Percentiles rank a stretch among this genome's conserved stretches.
phyloP scores from a whole-genome alignment of 2,113 vertebrate genomes.

The Amblyopsis rosae region DNA sequence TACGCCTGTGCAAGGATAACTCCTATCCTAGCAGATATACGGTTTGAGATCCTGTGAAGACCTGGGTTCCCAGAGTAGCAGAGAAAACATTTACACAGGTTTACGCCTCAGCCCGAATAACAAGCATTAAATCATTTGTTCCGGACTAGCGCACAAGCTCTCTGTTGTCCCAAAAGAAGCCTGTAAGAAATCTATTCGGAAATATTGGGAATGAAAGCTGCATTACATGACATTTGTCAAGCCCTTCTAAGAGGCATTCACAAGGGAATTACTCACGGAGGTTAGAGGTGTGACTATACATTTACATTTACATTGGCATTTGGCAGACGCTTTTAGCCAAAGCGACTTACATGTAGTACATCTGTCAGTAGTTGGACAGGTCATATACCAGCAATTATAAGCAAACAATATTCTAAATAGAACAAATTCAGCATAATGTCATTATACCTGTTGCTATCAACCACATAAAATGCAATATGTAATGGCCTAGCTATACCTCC shows the following conservation, averaged over 20 bases:
- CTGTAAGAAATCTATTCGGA: conserved; percentile 21
- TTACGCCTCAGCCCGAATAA: conserved; percentile 47
- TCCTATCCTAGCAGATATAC: conserved; percentile 65
- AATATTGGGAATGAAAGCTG: not conserved
- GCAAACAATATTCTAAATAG: too few relatives aligned
- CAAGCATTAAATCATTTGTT: conserved; percentile 38
- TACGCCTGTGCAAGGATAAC: conserved; percentile 55
- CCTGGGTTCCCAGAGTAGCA: conserved; percentile 37
- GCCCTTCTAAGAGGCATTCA: not conserved
- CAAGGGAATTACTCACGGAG: not conserved
- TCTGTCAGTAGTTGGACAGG: too few relatives aligned
- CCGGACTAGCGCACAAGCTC: conserved; percentile 6
- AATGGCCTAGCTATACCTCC: too few relatives aligned
- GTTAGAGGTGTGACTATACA: not conserved
- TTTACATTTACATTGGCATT: not conserved
- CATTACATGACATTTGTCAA: too few relatives aligned
- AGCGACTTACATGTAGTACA: too few relatives aligned
- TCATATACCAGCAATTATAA: too few relatives aligned
- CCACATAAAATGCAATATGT: too few relatives aligned
- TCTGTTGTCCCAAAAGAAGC: not conserved
- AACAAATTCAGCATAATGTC: too few relatives aligned
- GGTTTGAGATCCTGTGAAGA: conserved; percentile 43
- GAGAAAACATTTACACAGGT: conserved; percentile 41
- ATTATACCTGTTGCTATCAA: too few relatives aligned
- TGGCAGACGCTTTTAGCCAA: not conserved